Conservation (phyloP, 2,888 invertebrate genomes). For the Allophyes oxyacanthae region DNA sequence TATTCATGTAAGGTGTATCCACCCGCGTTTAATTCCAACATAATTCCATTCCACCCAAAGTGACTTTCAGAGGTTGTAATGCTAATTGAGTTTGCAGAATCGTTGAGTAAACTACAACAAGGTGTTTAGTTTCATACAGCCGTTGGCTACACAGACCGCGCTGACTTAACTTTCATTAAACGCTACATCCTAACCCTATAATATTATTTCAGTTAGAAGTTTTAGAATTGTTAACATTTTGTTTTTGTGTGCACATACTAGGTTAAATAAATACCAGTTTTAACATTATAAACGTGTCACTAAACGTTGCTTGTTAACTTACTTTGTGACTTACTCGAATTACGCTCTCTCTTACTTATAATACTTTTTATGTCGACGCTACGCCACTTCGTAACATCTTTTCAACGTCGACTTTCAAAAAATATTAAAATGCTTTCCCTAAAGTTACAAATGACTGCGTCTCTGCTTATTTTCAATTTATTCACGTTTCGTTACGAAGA, state of each 20-base stretch:
- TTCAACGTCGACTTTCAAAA: conserved; percentile 50
- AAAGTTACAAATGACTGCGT: conserved; percentile 63
- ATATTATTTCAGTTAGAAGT: conserved; percentile 59
- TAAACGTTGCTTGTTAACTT: conserved; percentile 40
- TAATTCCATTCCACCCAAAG: conserved; percentile 67
- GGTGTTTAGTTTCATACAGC: conserved; percentile 76
- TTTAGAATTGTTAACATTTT: conserved; percentile 50
- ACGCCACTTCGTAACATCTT: conserved; percentile 41
- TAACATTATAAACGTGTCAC: conserved; percentile 23
- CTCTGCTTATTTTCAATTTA: conserved; percentile 70
- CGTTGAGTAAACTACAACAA: conserved; percentile 77
- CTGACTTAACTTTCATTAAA: conserved; percentile 69
- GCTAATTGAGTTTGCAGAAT: conserved; percentile 80
- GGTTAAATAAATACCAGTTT: conserved; percentile 29
- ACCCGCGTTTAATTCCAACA: conserved; percentile 55
- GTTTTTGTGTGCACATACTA: conserved; percentile 38
- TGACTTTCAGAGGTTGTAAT: conserved; percentile 74
- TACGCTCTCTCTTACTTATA: conserved; percentile 25
- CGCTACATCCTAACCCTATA: conserved; percentile 69
- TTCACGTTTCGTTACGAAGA: conserved; percentile 69
- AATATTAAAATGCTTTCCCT: conserved; percentile 60
- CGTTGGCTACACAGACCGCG: conserved; percentile 67
- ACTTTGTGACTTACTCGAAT: conserved; percentile 27
- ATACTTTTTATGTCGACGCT: conserved; percentile 35
- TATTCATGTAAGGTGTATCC: conserved; percentile 48